Evolutionary conservation across 2,113 vertebrate species (phyloP).

Genomic region (Physeter macrocephalus): DNA sequence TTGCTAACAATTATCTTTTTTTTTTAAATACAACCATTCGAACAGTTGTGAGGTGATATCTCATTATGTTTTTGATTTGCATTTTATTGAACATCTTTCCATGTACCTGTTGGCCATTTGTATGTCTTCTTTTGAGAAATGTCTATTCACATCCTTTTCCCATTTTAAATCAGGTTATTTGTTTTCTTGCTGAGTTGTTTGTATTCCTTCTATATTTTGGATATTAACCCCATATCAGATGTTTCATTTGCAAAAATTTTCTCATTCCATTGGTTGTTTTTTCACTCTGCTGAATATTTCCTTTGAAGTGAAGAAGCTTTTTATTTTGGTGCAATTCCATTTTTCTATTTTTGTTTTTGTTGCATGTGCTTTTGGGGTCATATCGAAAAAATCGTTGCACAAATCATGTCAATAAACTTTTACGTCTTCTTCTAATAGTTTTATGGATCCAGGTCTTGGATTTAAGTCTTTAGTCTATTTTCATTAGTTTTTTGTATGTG

Average conservation of each 20-base stretch:
- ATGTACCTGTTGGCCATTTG: neutral
- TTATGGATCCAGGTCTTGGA: neutral
- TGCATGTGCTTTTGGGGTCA: neutral
- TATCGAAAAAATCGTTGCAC: neutral
- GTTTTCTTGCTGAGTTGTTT: neutral
- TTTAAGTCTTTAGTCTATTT: neutral
- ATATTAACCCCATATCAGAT: neutral
- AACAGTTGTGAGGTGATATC: no score
- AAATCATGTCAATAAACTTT: neutral
- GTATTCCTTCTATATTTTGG: neutral
- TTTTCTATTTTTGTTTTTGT: neutral
- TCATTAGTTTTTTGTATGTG: neutral
- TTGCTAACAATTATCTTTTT: neutral
- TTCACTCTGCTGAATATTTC: neutral
- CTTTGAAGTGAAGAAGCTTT: neutral
- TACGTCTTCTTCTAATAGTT: neutral
- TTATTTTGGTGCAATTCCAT: neutral
- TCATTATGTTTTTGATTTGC: neutral
- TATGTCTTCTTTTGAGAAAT: neutral
- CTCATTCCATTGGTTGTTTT: no score
- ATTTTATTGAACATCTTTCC: neutral
- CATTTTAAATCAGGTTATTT: neutral
- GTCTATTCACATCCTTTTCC: neutral
- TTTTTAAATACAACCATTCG: neutral
- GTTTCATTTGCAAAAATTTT: neutral